Percentiles rank a stretch among this genome's conserved stretches.
Evolutionary conservation across 2,113 vertebrate species (phyloP).

Genomic region (Australoheros scitulus): DNA sequence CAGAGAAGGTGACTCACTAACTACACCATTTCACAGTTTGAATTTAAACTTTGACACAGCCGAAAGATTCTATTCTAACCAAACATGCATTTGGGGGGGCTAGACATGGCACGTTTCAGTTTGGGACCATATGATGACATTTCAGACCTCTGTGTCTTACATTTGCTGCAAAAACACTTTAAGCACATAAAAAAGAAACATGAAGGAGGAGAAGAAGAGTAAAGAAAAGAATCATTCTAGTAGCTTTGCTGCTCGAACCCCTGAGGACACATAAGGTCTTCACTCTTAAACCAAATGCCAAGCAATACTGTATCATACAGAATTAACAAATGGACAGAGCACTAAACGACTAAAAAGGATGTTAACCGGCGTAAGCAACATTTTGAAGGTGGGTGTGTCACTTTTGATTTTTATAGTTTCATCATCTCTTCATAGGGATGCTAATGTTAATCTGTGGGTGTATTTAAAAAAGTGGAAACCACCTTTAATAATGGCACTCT

Average conservation of each 20-base stretch:
- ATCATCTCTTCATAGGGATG: background rate
- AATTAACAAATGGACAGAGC: too few relatives aligned
- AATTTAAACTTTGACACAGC: background rate
- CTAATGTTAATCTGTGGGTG: background rate
- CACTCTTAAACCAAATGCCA: too few relatives aligned
- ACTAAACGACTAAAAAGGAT: background rate
- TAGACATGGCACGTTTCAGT: too few relatives aligned
- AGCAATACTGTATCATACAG: too few relatives aligned
- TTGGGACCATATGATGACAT: too few relatives aligned
- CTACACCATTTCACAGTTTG: background rate
- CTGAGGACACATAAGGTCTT: too few relatives aligned
- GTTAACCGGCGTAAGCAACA: background rate
- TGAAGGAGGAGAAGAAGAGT: too few relatives aligned
- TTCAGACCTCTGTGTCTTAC: too few relatives aligned
- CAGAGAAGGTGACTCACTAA: background rate
- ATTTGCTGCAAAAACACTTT: too few relatives aligned
- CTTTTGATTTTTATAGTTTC: background rate
- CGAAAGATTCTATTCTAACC: background rate
- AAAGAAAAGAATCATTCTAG: too few relatives aligned
- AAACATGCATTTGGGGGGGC: background rate
- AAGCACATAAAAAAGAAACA: too few relatives aligned
- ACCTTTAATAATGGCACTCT: background rate
- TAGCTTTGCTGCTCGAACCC: too few relatives aligned
- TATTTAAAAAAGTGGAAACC: background rate
- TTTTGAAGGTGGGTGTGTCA: background rate